Evolutionary conservation across 2,797 vertebrate species (phyloP).

Genomic region (Pseudomugil gertrudae): DNA sequence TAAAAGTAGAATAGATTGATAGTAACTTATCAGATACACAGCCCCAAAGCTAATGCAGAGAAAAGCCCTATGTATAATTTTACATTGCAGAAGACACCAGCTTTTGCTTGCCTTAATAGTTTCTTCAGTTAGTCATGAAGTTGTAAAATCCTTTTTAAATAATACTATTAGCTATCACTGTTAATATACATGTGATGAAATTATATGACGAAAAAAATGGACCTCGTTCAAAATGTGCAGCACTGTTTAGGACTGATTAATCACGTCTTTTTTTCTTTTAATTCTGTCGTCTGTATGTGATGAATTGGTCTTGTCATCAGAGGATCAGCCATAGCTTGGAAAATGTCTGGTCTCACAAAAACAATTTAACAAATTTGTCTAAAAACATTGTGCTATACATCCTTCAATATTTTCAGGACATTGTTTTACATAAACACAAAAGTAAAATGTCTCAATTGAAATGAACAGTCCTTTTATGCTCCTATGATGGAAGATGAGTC

Average conservation of each 20-base stretch:
- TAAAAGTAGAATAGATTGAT: not conserved
- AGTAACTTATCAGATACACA: not conserved
- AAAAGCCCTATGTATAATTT: not conserved
- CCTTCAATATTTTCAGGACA: constrained; percentile 5
- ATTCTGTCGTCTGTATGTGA: not conserved
- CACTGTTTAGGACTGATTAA: not conserved
- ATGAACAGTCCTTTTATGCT: not conserved
- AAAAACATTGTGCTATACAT: not conserved
- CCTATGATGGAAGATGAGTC: not conserved
- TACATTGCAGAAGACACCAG: not conserved
- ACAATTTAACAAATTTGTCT: not conserved
- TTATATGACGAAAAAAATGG: not conserved
- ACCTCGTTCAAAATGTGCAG: not conserved
- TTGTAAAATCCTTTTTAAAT: not conserved
- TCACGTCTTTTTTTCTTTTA: not conserved
- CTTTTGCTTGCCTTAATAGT: not conserved
- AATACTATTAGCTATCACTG: not conserved
- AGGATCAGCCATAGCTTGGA: constrained; percentile 3
- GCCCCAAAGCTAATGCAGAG: not conserved
- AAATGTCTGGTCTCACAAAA: constrained; percentile 9
- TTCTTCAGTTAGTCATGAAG: not conserved
- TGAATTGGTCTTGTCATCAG: not conserved
- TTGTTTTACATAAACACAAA: not conserved
- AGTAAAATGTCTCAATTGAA: not conserved
- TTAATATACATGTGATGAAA: not conserved